Base-by-base conservation (phyloP, 2,888 invertebrate species). In the Alentia gelatinosa region DNA sequence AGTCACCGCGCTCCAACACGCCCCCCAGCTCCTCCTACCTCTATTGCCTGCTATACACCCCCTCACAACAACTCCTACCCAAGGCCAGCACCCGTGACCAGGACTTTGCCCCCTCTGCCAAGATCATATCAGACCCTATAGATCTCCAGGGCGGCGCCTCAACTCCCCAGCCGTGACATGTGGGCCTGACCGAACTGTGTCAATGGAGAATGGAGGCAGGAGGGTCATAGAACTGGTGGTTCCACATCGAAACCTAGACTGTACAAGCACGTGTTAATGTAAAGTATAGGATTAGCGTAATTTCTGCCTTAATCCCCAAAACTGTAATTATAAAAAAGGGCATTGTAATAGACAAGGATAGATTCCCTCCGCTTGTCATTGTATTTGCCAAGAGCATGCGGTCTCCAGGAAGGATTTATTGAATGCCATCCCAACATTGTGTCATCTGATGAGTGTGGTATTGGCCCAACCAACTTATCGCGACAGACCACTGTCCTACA, bases 161-260 rank as follows among this genome's bases (percentile, higher is more conserved):
- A 19, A 26, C 63, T 63, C 63, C 47, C 47, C 47, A 47, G 9
- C 47, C 47, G 9, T 39, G 37, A 79, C 79, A 15, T 26, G 23
- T 35, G 37, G 9, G 19, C 79, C 79, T 79, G 79, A 79, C 79
- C 79, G 15, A 79, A 35, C 35, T 79, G 79, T 79, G 79, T 74
- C 74, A 74, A 33, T 33, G 35, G 74, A 33, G 30, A 63, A 19
- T 9, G 63, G 47, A 12, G 47, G 47, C 47, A 9, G 47, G 9
- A 19, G 47, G 47, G 47, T n/a, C n/a, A n/a, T n/a, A n/a, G n/a
- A n/a, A n/a, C 56, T 56, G 56, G 56, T n/a, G 56, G 19, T 56
- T n/a, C n/a, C n/a, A n/a, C n/a, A n/a, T n/a, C n/a, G n/a, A n/a
- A n/a, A n/a, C n/a, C n/a, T n/a, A n/a, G n/a, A n/a, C n/a, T n/a